Percentiles rank a stretch among this genome's conserved stretches.
These are phyloP conservation scores for Poicephalus meyeri DNA, from an alignment of 2,113 vertebrate species.

Conservation along the genomic window DNA sequence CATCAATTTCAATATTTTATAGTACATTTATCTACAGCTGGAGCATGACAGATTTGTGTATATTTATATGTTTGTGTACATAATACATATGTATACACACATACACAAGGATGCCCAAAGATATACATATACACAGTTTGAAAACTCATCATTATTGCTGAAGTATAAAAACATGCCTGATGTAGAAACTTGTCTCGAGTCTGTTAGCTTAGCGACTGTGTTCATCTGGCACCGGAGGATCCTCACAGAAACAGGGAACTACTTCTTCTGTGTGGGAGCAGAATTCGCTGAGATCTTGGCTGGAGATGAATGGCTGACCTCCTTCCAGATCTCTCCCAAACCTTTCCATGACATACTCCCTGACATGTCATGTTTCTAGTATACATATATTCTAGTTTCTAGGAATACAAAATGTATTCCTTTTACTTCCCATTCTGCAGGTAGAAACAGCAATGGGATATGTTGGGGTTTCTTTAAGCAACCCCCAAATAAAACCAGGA, in stretches of 20 bases:
- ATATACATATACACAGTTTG: constrained; percentile 67
- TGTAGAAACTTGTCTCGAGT: constrained; percentile 64
- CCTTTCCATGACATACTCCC: not conserved
- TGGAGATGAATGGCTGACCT: not conserved
- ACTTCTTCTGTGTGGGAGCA: not conserved
- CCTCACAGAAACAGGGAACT: not conserved
- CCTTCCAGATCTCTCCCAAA: not conserved
- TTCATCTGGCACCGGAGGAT: constrained; percentile 40
- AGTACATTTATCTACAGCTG: constrained; percentile 70
- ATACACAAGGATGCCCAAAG: constrained; percentile 68
- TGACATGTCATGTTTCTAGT: not conserved
- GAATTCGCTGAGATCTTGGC: not conserved
- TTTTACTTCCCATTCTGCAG: not conserved
- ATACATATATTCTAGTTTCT: not conserved
- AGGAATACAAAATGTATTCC: not conserved
- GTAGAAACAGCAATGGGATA: not conserved
- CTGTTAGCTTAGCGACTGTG: constrained; percentile 29
- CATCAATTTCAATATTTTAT: constrained; percentile 73
- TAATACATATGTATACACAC: constrained; percentile 70
- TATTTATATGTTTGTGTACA: constrained; percentile 68
- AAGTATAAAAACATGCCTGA: constrained; percentile 64
- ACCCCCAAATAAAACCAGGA: not conserved
- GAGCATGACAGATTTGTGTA: constrained; percentile 70
- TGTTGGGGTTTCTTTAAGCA: not conserved
- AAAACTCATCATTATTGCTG: constrained; percentile 64